Percentiles rank a stretch among this genome's conserved stretches.
These are phyloP conservation scores for Caenorhabditis sinica DNA, from an alignment of 2,888 invertebrate species.

Conservation along the genomic window DNA sequence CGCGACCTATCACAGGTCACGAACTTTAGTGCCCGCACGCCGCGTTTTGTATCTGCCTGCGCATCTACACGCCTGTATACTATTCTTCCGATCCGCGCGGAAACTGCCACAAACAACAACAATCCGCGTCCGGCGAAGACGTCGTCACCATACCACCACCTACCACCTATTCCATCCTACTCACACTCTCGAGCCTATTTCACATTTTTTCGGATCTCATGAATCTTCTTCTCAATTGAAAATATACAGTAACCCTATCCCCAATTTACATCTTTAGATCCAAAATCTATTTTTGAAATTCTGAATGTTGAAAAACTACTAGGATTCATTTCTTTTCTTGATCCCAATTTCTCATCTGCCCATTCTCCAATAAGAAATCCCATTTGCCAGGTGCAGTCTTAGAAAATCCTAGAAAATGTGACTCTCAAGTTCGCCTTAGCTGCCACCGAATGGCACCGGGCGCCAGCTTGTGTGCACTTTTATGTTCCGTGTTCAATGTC, in stretches of 20 bases:
- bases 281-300: too few relatives aligned
- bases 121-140: constrained; percentile 64
- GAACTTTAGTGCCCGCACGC: constrained; percentile 66
- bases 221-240: background rate
- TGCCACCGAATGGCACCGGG: constrained; percentile 39
- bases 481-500: background rate
- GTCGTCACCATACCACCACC: constrained; percentile 41
- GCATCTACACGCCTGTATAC: constrained; percentile 56
- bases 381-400: background rate
- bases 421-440: background rate
- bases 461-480: constrained; percentile 40
- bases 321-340: too few relatives aligned
- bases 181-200: constrained; percentile 13
- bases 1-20: constrained; percentile 66
- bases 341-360: too few relatives aligned
- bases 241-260: too few relatives aligned
- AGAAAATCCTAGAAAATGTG: background rate
- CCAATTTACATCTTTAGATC: too few relatives aligned
- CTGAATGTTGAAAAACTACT: too few relatives aligned
- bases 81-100: constrained; percentile 58
- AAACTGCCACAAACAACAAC: constrained; percentile 63
- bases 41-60: constrained; percentile 63
- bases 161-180: constrained; percentile 25
- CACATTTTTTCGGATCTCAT: background rate
- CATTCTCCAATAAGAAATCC: background rate